These are phyloP conservation scores for Meriones psammophilus DNA, from an alignment of 2,797 vertebrate genomes.

Conservation along the genomic window DNA sequence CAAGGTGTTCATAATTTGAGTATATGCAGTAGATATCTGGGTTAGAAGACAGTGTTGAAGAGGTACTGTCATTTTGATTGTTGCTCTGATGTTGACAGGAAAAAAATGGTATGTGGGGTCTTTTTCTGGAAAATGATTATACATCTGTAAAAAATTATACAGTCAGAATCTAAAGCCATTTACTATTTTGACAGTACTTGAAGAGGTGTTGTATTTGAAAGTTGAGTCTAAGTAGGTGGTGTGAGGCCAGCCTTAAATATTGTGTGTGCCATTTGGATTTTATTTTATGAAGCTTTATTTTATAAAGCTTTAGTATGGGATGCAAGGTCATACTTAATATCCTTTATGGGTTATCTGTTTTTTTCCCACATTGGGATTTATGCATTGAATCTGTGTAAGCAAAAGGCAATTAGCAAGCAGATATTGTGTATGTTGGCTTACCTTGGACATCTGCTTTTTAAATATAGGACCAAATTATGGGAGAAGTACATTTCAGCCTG, in stretches of 20 bases:
- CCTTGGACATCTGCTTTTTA: constrained; percentile 63
- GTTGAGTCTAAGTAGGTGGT: not conserved
- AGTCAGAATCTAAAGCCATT: not conserved
- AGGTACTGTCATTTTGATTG: not conserved
- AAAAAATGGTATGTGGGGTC: not conserved
- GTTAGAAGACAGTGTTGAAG: not conserved
- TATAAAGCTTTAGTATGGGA: not conserved
- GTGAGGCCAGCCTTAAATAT: constrained; percentile 40
- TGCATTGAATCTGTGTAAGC: constrained; percentile 58
- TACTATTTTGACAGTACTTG: not conserved
- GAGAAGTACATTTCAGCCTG: not conserved
- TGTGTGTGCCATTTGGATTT: not conserved
- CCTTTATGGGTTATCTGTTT: constrained; percentile 62
- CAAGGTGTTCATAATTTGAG: not conserved
- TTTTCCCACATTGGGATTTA: constrained; percentile 43
- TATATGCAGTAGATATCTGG: not conserved
- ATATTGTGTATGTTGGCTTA: constrained; percentile 63
- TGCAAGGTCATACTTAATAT: constrained; percentile 63
- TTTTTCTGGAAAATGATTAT: not conserved
- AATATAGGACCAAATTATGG: constrained; percentile 28
- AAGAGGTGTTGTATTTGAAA: not conserved
- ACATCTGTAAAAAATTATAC: too few relatives aligned
- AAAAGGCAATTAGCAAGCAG: constrained; percentile 64
- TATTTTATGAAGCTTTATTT: constrained; percentile 35
- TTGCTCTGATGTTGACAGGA: not conserved